Conservation (phyloP, 1,140 invertebrate species). For the Brachionus rubens region DNA sequence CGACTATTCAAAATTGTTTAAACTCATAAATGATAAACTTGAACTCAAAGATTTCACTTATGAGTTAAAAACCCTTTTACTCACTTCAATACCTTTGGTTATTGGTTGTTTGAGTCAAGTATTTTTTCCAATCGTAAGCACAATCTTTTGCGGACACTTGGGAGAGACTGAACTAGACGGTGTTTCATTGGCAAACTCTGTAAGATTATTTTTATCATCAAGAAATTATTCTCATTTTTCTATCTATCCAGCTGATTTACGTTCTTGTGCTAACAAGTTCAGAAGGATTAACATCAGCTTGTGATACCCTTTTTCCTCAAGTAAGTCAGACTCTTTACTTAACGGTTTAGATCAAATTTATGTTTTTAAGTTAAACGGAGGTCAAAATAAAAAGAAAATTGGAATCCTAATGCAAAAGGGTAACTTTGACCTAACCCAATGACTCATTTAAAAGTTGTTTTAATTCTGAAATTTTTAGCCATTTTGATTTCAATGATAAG, state of each 20-base stretch:
- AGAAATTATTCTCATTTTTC: background rate
- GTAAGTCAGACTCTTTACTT: background rate
- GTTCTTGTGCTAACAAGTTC: conserved; percentile 1
- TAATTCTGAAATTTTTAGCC: too few species aligned
- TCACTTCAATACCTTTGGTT: background rate
- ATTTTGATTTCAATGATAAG: conserved; percentile 13
- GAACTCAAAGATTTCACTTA: background rate
- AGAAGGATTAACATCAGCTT: conserved; percentile 21
- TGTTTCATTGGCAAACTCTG: conserved; percentile 35
- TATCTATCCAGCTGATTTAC: conserved; percentile 10
- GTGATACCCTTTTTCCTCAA: conserved; percentile 46
- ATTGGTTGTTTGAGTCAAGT: conserved; percentile 26
- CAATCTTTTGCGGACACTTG: conserved; percentile 34
- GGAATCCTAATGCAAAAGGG: conserved; percentile 41
- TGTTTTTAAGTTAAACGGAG: conserved; percentile 8
- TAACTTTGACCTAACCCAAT: too few species aligned
- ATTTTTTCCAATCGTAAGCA: conserved; percentile 36
- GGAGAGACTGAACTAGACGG: conserved; percentile 33
- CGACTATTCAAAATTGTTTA: too few species aligned
- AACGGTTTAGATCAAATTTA: too few species aligned
- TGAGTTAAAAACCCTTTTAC: background rate
- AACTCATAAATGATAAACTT: background rate
- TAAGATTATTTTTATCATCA: background rate
- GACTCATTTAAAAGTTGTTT: too few species aligned
- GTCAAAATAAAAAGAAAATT: conserved; percentile 5